Evolutionary conservation across 2,888 invertebrate species (phyloP).

Genomic region (Tromatobia lineatoria): DNA sequence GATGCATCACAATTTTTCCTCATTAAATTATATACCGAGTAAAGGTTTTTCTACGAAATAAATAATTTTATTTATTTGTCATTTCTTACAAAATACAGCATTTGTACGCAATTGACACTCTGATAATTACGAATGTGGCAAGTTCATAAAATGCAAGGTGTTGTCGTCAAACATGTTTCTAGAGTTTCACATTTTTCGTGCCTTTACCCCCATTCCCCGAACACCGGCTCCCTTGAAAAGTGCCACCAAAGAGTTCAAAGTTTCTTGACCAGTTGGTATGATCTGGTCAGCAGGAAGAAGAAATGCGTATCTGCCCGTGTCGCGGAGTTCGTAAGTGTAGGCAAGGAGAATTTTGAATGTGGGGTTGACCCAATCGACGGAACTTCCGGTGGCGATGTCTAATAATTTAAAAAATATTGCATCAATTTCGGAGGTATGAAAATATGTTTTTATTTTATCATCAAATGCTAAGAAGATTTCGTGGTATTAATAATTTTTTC

Average conservation of each 20-base stretch:
- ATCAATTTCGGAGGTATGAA: neutral
- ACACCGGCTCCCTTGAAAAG: constrained; percentile 80
- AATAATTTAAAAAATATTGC: constrained; percentile 53
- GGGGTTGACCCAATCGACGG: constrained; percentile 92
- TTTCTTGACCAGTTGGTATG: constrained; percentile 89
- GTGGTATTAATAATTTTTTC: neutral
- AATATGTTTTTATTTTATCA: neutral
- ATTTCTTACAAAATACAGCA: constrained; percentile 2
- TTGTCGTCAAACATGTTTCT: neutral
- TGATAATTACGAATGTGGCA: neutral
- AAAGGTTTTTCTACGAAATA: no score
- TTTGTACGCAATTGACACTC: neutral
- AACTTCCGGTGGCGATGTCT: constrained; percentile 90
- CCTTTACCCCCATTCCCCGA: constrained; percentile 73
- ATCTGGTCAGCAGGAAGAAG: constrained; percentile 89
- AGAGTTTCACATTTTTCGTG: constrained; percentile 8
- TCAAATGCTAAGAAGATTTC: neutral
- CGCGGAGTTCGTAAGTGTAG: constrained; percentile 90
- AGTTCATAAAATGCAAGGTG: neutral
- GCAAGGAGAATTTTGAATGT: constrained; percentile 89
- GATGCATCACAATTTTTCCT: no score
- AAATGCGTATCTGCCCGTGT: constrained; percentile 89
- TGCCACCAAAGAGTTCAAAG: constrained; percentile 87
- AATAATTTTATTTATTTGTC: neutral
- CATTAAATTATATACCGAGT: no score